Conservation (phyloP, 2,113 vertebrate species). For the Chamaea fasciata region DNA sequence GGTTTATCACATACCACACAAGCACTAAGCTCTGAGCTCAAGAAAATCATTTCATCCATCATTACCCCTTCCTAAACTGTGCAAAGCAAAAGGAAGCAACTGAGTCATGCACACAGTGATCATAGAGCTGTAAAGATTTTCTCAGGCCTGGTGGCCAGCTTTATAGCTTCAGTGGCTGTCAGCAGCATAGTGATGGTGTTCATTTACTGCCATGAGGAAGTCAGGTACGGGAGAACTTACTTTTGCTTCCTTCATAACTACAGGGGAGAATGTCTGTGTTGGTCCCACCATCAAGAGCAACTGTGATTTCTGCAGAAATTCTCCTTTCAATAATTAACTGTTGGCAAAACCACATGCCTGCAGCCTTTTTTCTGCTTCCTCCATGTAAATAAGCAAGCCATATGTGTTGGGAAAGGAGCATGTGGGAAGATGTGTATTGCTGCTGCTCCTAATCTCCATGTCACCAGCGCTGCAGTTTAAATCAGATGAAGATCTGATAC, state of each 20-base stretch:
- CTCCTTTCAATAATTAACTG: not conserved
- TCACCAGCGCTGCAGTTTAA: not conserved
- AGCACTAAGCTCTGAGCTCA: not conserved
- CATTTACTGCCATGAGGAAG: not conserved
- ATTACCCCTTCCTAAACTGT: not conserved
- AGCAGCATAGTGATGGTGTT: not conserved
- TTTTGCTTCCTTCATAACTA: not conserved
- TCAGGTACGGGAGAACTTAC: not conserved
- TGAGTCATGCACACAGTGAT: accelerated
- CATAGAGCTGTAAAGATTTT: not conserved
- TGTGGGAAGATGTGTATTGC: not conserved
- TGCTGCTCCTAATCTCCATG: not conserved
- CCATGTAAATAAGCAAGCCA: not conserved
- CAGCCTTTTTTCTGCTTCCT: not conserved
- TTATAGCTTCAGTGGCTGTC: not conserved
- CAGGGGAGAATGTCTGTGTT: not conserved
- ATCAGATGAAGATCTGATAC: not conserved
- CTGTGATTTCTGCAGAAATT: not conserved
- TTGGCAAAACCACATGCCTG: not conserved
- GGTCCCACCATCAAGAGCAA: not conserved
- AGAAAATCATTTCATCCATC: not conserved
- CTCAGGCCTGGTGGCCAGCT: not conserved
- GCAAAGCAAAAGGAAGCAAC: not conserved
- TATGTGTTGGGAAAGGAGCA: not conserved
- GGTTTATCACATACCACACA: not conserved